Base-by-base conservation (phyloP, 2,113 vertebrate species). In the Lynx canadensis region DNA sequence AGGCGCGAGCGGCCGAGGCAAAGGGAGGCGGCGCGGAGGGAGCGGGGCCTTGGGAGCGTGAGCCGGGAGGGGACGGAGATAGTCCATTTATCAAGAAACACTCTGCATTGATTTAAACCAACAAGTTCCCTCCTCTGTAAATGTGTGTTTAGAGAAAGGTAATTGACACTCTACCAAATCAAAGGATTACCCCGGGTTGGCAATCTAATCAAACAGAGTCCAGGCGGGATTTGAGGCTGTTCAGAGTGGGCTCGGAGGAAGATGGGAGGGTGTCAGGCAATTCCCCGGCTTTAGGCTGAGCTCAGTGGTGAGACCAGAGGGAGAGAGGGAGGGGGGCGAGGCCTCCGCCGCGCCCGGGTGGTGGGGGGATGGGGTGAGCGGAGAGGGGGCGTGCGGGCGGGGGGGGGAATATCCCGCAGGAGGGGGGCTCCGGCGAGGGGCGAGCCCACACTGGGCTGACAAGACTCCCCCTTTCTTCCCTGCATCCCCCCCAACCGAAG, bases 151-250 rank as follows among this genome's bases (percentile, higher is more conserved):
- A 98, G 98, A 98, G 98, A 98, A 98, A 99, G 98, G 97, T 98
- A 98, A 99, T 97, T 98, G 99, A 99, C 99, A 99, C 99, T 99
- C 99, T 98, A 99, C 99, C 99, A 99, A 99, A 99, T 99, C 99
- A 99, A 98, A 98, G 99, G 99, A 99, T 99, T 99, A 99, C 99
- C 99, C 99, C 98, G 99, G 99, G 99, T 99, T 99, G 99, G 99
- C 99, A 99, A 98, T 99, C 98, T 99, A 99, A 99, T 99, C 99
- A 99, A 99, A 99, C 99, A 99, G 99, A 99, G 99, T 98, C 99
- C 99, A 99, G 99, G 98, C 99, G 98, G 99, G 99, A 99, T 99
- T 99, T 99, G 98, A 98, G 98, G 98, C 98, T 98, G 98, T 98
- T 98, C 98, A 97, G 98, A 98, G 99, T 98, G 98, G 99, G 99